phyloP scores from a whole-genome alignment of 2,797 vertebrate genomes.

The Calcarius lapponicus region DNA sequence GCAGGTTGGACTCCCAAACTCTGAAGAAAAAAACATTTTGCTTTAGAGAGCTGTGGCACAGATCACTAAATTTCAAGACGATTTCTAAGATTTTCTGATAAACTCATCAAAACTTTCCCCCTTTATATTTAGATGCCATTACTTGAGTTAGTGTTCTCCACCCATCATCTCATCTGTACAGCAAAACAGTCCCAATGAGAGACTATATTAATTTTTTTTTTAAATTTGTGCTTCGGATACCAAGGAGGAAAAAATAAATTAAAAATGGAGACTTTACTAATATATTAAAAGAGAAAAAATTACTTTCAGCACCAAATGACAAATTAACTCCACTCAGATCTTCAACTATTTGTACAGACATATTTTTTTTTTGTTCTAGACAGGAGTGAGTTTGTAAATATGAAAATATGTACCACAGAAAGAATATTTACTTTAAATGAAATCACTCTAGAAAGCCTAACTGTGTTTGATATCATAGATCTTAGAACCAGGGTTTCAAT shows the following conservation, averaged over 20 bases:
- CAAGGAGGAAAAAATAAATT: background rate
- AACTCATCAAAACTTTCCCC: background rate
- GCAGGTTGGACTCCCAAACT: background rate
- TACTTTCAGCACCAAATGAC: background rate
- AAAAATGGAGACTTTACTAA: background rate
- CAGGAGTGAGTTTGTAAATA: background rate
- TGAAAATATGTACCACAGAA: background rate
- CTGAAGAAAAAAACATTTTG: background rate
- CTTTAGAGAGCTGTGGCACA: background rate
- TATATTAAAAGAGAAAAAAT: background rate
- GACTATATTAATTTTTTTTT: background rate
- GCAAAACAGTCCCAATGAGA: background rate
- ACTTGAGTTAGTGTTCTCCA: background rate
- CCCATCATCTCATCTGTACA: background rate
- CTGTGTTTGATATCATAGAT: background rate
- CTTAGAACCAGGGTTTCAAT: background rate
- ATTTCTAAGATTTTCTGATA: background rate
- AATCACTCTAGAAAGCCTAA: background rate
- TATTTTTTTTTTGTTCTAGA: background rate
- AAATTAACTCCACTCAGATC: background rate
- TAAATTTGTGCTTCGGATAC: background rate
- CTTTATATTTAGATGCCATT: background rate
- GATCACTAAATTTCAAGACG: background rate
- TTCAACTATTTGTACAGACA: background rate
- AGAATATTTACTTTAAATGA: background rate